Evolutionary conservation across 1,140 invertebrate species (phyloP).

Genomic region (Euwallacea similis): DNA sequence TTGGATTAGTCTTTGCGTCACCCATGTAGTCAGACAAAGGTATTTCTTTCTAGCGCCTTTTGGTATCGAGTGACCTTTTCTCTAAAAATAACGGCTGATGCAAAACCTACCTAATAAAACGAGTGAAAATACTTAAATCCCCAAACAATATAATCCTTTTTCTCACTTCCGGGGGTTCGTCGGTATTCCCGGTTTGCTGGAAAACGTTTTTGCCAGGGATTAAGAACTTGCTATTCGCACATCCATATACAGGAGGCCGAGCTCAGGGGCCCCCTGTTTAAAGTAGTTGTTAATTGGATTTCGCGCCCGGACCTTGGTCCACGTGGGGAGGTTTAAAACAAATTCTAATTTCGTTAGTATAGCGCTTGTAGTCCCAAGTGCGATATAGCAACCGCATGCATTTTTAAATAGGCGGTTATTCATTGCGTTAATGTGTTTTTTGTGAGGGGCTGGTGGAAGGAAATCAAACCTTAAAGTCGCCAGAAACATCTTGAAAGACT

Average conservation of each 20-base stretch:
- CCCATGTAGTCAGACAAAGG: too few species aligned
- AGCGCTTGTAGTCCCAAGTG: not conserved
- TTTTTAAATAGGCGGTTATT: not conserved
- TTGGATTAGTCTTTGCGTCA: too few species aligned
- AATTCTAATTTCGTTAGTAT: constrained; percentile 21
- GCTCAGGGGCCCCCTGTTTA: constrained; percentile 3
- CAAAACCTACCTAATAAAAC: constrained; percentile 25
- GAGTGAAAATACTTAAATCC: constrained; percentile 29
- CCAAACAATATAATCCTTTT: constrained; percentile 27
- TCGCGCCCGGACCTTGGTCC: not conserved
- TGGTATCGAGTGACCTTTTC: too few species aligned
- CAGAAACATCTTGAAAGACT: too few species aligned
- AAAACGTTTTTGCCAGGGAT: constrained; percentile 24
- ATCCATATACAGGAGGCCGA: not conserved
- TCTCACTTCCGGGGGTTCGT: constrained; percentile 22
- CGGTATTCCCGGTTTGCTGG: constrained; percentile 13
- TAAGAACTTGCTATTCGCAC: constrained; percentile 24
- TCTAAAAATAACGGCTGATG: not conserved
- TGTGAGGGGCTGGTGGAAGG: too few species aligned
- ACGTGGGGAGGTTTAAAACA: constrained; percentile 18
- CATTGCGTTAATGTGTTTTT: too few species aligned
- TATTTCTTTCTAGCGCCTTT: too few species aligned
- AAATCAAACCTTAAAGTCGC: too few species aligned
- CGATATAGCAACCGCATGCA: not conserved
- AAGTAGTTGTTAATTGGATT: constrained; percentile 29